Conservation (phyloP, 2,797 vertebrate species). For the Tachyglossus aculeatus region DNA sequence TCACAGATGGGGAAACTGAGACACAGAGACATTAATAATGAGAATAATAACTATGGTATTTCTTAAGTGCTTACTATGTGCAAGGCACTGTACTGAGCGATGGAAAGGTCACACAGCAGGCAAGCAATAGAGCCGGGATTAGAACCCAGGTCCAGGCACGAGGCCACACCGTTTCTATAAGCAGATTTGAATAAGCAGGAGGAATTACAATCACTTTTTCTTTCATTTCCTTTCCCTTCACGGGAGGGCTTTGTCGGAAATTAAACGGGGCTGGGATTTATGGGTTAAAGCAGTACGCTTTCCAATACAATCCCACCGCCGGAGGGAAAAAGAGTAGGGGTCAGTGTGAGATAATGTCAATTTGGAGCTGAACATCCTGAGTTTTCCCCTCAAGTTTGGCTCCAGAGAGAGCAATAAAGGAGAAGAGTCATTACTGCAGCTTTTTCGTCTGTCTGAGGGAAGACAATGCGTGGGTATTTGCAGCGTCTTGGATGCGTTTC, state of each 20-base stretch:
- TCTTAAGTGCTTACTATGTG: no score
- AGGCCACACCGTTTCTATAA: no score
- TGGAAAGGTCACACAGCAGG: no score
- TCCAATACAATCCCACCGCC: constrained; percentile 41
- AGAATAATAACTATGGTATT: no score
- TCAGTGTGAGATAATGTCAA: constrained; percentile 54
- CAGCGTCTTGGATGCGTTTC: constrained; percentile 55
- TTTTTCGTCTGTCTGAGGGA: constrained; percentile 64
- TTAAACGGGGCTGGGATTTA: constrained; percentile 32
- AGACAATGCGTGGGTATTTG: constrained; percentile 60
- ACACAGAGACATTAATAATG: no score
- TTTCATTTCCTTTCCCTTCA: constrained; percentile 48
- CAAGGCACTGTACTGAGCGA: no score
- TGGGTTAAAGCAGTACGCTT: constrained; percentile 49
- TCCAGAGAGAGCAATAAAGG: constrained; percentile 53
- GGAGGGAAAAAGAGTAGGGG: constrained; percentile 47
- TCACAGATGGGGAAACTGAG: no score
- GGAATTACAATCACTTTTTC: no score
- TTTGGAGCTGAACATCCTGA: constrained; percentile 41
- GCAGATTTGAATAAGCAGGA: no score
- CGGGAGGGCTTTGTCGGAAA: constrained; percentile 56
- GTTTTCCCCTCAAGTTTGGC: constrained; percentile 43
- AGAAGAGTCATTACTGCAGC: constrained; percentile 56
- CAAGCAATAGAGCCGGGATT: no score
- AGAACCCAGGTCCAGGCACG: no score